A percentile compares a stretch with the other conserved stretches of the same genome.
phyloP scores from a whole-genome alignment of 2,113 vertebrate genomes.

The Tetraodon nigroviridis region DNA sequence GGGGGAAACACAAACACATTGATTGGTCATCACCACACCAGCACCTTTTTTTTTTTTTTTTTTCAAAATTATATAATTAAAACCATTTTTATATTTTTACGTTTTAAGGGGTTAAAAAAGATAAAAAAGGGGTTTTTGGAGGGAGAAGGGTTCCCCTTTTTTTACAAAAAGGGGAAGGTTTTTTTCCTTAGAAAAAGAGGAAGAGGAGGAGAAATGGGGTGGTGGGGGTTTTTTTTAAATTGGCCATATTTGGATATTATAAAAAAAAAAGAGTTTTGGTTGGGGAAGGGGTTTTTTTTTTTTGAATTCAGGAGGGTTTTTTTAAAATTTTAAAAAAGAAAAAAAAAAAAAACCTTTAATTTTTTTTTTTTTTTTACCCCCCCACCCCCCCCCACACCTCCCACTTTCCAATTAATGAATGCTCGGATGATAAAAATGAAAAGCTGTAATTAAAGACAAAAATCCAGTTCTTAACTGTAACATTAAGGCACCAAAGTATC shows the following conservation, averaged over 20 bases:
- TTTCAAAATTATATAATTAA: too few relatives aligned
- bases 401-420: slow-evolving; percentile 10
- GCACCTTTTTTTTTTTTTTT: too few relatives aligned
- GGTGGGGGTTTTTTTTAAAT: slow-evolving; percentile 69
- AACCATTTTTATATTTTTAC: too few relatives aligned
- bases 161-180: slow-evolving; percentile 28
- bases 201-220: slow-evolving; percentile 42
- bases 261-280: slow-evolving; percentile 63
- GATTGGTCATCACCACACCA: slow-evolving; percentile 37
- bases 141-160: slow-evolving; percentile 52
- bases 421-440: slow-evolving; percentile 12
- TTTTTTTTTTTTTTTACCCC: too few relatives aligned
- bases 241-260: slow-evolving; percentile 63
- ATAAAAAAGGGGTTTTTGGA: slow-evolving; percentile 59
- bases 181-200: not conserved
- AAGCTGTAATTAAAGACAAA: slow-evolving; percentile 30
- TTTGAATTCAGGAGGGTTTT: slow-evolving; percentile 39
- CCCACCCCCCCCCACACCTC: slow-evolving; percentile 9
- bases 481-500: slow-evolving; percentile 23
- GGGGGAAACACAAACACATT: slow-evolving; percentile 54
- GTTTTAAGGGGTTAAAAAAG: slow-evolving; percentile 59
- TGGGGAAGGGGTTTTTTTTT: slow-evolving; percentile 42
- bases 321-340: slow-evolving; percentile 21
- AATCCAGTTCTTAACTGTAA: not conserved
- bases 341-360: slow-evolving; percentile 1